These are phyloP conservation scores for Drosophila trapezifrons DNA, from an alignment of 1,140 invertebrate species.

Conservation along the genomic window DNA sequence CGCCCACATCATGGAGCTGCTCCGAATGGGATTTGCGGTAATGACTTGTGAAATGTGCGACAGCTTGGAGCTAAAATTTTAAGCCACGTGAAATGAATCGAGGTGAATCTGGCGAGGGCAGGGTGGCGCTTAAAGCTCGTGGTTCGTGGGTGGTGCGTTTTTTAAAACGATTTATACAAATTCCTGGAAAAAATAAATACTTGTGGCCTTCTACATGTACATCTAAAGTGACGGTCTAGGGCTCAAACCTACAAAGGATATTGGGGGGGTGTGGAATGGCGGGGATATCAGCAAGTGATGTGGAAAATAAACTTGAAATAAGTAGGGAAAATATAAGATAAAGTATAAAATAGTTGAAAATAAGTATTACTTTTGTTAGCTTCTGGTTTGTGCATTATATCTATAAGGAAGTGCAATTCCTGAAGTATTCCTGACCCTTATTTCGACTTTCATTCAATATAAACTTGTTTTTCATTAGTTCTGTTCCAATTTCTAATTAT, in stretches of 20 bases:
- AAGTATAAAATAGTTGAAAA: not conserved
- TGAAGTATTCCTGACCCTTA: too few relatives aligned
- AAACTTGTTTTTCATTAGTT: not conserved
- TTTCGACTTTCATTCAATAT: too few relatives aligned
- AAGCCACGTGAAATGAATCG: conserved; percentile 51
- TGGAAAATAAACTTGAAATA: not conserved
- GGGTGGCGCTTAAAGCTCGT: conserved; percentile 4
- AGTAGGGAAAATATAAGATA: not conserved
- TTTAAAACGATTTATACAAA: conserved; percentile 8
- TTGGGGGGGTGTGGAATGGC: conserved; percentile 21
- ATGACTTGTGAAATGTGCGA: conserved; percentile 75
- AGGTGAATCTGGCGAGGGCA: conserved; percentile 14
- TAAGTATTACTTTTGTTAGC: not conserved
- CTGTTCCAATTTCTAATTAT: not conserved
- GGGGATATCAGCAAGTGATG: conserved; percentile 5
- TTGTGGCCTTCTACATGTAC: conserved; percentile 62
- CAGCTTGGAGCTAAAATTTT: conserved; percentile 52
- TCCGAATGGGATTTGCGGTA: conserved; percentile 63
- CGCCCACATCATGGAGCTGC: conserved; percentile 29
- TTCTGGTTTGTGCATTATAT: too few relatives aligned
- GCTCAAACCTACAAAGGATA: conserved; percentile 67
- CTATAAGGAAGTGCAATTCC: too few relatives aligned
- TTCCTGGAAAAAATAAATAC: conserved; percentile 17
- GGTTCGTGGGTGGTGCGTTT: conserved; percentile 1
- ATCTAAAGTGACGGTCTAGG: conserved; percentile 79